Percentiles rank a stretch among this genome's conserved stretches.
phyloP scores from a whole-genome alignment of 2,113 vertebrate genomes.

The Apistogramma diplotaenia region DNA sequence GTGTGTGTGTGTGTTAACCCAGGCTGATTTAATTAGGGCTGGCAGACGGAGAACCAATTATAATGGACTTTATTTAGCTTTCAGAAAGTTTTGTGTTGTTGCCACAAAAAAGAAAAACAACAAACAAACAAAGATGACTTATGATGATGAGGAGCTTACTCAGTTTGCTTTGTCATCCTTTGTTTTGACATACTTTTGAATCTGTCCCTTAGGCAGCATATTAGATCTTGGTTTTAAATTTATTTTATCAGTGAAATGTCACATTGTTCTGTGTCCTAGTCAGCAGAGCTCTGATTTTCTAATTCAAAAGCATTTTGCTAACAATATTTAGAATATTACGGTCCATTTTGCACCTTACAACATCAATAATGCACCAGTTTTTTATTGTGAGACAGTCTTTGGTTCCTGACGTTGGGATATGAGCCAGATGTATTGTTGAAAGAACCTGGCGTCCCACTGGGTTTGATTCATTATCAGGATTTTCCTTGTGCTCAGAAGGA shows the following conservation, averaged over 20 bases:
- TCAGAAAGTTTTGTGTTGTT: neutral
- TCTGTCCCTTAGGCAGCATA: neutral
- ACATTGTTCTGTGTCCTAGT: neutral
- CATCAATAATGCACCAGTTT: neutral
- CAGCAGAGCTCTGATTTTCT: neutral
- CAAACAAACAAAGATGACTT: neutral
- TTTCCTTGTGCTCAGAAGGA: constrained; percentile 34
- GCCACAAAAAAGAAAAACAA: neutral
- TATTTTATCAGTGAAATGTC: neutral
- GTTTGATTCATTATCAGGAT: constrained; percentile 35
- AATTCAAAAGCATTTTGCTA: neutral
- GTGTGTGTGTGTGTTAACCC: neutral
- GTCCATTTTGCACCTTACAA: neutral
- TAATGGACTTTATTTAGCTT: neutral
- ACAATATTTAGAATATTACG: neutral
- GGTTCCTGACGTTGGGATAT: constrained; percentile 2
- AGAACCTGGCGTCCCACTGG: constrained; percentile 33
- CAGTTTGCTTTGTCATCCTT: neutral
- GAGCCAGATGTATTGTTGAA: constrained; percentile 45
- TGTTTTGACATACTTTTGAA: neutral
- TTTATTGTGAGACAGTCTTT: neutral
- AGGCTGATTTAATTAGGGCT: neutral
- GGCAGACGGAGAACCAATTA: neutral
- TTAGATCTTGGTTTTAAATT: neutral
- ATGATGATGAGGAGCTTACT: neutral